Evolutionary conservation across 2,888 invertebrate species (phyloP).

Genomic region (Caenorhabditis wallacei): DNA sequence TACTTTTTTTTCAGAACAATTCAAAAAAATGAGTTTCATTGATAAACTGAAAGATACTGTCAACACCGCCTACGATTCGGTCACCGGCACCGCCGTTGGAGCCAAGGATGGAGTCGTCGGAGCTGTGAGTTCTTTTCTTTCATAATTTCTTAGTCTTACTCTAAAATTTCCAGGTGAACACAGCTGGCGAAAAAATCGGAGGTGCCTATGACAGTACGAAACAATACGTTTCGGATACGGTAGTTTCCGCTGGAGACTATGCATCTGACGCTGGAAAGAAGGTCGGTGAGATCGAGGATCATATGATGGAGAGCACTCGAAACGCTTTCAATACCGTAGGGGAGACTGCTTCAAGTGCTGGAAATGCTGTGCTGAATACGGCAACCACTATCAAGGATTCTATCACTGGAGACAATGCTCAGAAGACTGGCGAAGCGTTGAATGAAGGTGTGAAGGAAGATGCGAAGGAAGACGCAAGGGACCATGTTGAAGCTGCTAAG

Average conservation of each 20-base stretch:
- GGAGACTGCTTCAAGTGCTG: slow-evolving; percentile 13
- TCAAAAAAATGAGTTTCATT: slow-evolving; percentile 11
- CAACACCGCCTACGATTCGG: slow-evolving; percentile 23
- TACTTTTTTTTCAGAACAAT: neutral
- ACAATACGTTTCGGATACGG: slow-evolving; percentile 25
- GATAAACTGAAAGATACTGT: slow-evolving; percentile 29
- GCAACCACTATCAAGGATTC: slow-evolving; percentile 18
- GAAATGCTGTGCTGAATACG: slow-evolving; percentile 8
- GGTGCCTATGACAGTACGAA: slow-evolving; percentile 21
- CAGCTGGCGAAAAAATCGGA: slow-evolving; percentile 23
- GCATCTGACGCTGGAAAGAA: slow-evolving; percentile 22
- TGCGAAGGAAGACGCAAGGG: slow-evolving; percentile 3
- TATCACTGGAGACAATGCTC: slow-evolving; percentile 14
- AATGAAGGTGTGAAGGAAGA: slow-evolving; percentile 7
- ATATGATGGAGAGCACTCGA: slow-evolving; percentile 18
- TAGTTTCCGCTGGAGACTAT: slow-evolving; percentile 19
- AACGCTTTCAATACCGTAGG: slow-evolving; percentile 12
- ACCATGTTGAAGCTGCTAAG: slow-evolving; percentile 20
- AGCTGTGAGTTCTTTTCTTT: slow-evolving; percentile 8
- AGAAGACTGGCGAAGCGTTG: slow-evolving; percentile 13
- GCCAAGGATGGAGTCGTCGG: slow-evolving; percentile 24
- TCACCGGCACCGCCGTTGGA: slow-evolving; percentile 24
- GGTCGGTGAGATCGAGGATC: slow-evolving; percentile 31
- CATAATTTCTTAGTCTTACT: neutral
- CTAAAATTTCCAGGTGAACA: slow-evolving; percentile 9